Evolutionary conservation across 1,140 invertebrate species (phyloP).

Genomic region (Drosophila miranda): DNA sequence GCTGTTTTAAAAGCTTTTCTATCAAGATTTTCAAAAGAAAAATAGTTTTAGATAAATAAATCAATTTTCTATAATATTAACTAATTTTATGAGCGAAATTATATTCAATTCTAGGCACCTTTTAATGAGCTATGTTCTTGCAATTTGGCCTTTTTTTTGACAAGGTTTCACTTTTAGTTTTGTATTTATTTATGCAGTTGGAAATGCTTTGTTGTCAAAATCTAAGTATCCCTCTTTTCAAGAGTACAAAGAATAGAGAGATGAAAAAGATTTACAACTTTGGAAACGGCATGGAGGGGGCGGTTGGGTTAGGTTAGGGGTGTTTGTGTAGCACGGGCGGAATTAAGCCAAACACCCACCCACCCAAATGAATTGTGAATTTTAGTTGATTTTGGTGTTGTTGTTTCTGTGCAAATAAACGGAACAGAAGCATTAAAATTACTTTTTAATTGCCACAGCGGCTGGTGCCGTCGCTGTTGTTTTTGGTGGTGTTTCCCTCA

Average conservation of each 20-base stretch:
- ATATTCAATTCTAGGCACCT: too few species aligned
- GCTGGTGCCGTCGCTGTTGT: conserved; percentile 5
- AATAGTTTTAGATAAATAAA: too few species aligned
- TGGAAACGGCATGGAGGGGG: too few species aligned
- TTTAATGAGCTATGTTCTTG: too few species aligned
- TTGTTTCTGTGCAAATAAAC: conserved; percentile 44
- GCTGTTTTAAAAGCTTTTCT: too few species aligned
- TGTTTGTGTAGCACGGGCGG: conserved; percentile 21
- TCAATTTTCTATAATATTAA: too few species aligned
- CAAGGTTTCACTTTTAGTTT: too few species aligned
- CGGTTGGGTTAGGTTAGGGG: neutral
- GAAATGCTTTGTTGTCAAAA: neutral
- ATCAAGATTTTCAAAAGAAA: too few species aligned
- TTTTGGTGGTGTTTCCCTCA: conserved; percentile 13
- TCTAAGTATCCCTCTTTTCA: too few species aligned
- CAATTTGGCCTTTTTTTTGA: too few species aligned
- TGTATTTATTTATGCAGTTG: too few species aligned
- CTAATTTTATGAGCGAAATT: too few species aligned
- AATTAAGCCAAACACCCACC: conserved; percentile 27
- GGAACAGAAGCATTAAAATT: conserved; percentile 63
- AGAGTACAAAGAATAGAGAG: conserved; percentile 19
- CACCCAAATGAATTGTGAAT: conserved; percentile 47
- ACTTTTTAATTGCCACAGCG: conserved; percentile 71
- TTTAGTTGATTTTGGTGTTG: conserved; percentile 12
- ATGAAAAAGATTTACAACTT: conserved; percentile 65